Evolutionary conservation across 2,888 invertebrate species (phyloP).

Genomic region (Amaurobius ferox): DNA sequence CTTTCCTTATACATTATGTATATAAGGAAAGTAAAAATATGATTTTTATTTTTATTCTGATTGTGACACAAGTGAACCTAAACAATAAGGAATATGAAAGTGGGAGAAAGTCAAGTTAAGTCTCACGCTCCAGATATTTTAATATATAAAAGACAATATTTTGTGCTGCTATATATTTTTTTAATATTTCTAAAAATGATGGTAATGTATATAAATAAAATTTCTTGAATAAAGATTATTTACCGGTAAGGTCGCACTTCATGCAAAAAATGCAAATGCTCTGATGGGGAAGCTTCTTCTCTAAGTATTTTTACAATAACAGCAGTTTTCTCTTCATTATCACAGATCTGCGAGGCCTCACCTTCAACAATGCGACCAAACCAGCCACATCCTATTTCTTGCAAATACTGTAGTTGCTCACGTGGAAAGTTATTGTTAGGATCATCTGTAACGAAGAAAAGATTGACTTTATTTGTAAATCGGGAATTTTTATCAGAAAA

Average conservation of each 20-base stretch:
- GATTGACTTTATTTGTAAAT: too few species aligned
- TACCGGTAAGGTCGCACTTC: slow-evolving; percentile 83
- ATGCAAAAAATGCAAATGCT: slow-evolving; percentile 87
- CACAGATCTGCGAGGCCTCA: slow-evolving; percentile 81
- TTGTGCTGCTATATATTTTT: too few species aligned
- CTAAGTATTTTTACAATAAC: slow-evolving; percentile 88
- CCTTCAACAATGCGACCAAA: slow-evolving; percentile 90
- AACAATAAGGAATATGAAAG: too few species aligned
- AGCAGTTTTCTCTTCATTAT: slow-evolving; percentile 78
- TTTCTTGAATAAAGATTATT: slow-evolving; percentile 2
- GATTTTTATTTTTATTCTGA: too few species aligned
- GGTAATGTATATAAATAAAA: background rate
- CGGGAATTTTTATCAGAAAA: too few species aligned
- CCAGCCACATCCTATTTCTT: slow-evolving; percentile 90
- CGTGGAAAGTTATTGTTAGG: slow-evolving; percentile 84
- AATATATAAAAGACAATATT: too few species aligned
- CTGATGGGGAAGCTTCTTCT: slow-evolving; percentile 86
- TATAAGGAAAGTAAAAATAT: too few species aligned
- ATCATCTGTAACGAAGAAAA: slow-evolving; percentile 79
- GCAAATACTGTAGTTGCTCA: slow-evolving; percentile 87
- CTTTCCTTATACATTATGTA: too few species aligned
- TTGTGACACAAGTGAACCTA: too few species aligned
- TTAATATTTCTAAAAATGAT: too few species aligned
- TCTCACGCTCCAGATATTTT: too few species aligned
- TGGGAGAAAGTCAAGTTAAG: too few species aligned